phyloP scores from a whole-genome alignment of 1,140 invertebrate species.

The Gryon sp. region DNA sequence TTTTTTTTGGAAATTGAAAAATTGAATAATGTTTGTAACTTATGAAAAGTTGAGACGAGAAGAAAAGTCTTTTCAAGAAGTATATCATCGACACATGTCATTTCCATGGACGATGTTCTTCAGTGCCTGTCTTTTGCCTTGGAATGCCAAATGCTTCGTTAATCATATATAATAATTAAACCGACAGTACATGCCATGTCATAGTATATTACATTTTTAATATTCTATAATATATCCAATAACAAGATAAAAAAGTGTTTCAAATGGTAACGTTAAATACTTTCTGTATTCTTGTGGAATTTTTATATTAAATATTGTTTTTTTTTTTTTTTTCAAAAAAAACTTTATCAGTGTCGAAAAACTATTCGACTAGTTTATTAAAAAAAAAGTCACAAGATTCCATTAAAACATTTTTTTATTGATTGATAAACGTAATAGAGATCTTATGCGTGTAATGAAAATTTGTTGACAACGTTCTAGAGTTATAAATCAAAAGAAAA shows the following conservation, averaged over 20 bases:
- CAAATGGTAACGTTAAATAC: too few relatives aligned
- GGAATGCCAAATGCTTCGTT: constrained; percentile 29
- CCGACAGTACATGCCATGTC: constrained; percentile 18
- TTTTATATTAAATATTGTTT: too few relatives aligned
- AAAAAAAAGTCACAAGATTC: neutral
- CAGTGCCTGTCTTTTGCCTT: constrained; percentile 28
- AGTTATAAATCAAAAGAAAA: constrained; percentile 13
- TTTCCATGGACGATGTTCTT: constrained; percentile 17
- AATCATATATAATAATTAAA: constrained; percentile 20
- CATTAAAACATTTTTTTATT: constrained; percentile 3
- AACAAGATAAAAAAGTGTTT: too few relatives aligned
- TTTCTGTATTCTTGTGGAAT: too few relatives aligned
- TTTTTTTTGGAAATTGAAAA: too few relatives aligned
- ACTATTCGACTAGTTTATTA: too few relatives aligned
- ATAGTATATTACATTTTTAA: too few relatives aligned
- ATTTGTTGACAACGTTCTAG: constrained; percentile 4
- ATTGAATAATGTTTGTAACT: too few relatives aligned
- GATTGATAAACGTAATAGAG: constrained; percentile 14
- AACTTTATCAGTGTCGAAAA: too few relatives aligned
- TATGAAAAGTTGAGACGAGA: too few relatives aligned
- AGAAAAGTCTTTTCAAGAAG: constrained; percentile 8
- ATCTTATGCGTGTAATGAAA: constrained; percentile 11
- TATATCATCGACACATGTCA: constrained; percentile 33
- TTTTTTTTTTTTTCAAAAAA: too few relatives aligned
- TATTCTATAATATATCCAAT: too few relatives aligned